Percentiles rank a stretch among this genome's conserved stretches.
Conservation (phyloP, 1,140 invertebrate genomes). For the Samia ricini region DNA sequence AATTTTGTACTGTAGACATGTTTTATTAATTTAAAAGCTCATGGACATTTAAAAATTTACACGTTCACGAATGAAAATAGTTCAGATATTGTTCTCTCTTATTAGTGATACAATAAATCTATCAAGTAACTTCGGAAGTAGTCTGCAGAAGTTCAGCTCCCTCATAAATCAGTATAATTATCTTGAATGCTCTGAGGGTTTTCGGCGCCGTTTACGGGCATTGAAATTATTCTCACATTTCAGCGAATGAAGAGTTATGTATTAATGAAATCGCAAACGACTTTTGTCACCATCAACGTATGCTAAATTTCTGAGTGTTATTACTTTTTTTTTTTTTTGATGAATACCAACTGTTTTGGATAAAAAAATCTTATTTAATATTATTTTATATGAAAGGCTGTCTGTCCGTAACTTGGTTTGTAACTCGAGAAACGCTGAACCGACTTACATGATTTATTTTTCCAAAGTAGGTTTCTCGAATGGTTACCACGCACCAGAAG, state of each 20-base stretch:
- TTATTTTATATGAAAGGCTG: too few species aligned
- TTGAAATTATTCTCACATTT: neutral
- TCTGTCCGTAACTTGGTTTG: too few species aligned
- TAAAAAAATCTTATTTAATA: too few species aligned
- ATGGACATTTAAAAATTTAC: too few species aligned
- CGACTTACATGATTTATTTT: too few species aligned
- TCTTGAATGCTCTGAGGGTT: neutral
- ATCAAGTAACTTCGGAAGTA: neutral
- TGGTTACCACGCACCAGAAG: too few species aligned
- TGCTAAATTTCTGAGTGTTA: neutral
- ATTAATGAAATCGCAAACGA: neutral
- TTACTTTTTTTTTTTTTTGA: neutral
- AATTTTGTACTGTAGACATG: too few species aligned
- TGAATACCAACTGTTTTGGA: too few species aligned
- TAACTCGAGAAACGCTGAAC: too few species aligned
- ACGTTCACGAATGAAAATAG: too few species aligned
- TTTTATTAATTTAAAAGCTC: too few species aligned
- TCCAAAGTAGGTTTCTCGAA: too few species aligned
- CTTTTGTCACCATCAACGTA: neutral
- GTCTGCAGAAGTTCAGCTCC: slow-evolving; percentile 1
- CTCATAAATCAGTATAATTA: slow-evolving; percentile 6
- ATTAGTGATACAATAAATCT: neutral
- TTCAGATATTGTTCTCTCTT: neutral
- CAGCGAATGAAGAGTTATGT: neutral
- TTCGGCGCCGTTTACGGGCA: slow-evolving; percentile 4